Percentiles rank a stretch among this genome's conserved stretches.
These are phyloP conservation scores for Selenia dentaria DNA, from an alignment of 2,888 invertebrate species.

Conservation along the genomic window DNA sequence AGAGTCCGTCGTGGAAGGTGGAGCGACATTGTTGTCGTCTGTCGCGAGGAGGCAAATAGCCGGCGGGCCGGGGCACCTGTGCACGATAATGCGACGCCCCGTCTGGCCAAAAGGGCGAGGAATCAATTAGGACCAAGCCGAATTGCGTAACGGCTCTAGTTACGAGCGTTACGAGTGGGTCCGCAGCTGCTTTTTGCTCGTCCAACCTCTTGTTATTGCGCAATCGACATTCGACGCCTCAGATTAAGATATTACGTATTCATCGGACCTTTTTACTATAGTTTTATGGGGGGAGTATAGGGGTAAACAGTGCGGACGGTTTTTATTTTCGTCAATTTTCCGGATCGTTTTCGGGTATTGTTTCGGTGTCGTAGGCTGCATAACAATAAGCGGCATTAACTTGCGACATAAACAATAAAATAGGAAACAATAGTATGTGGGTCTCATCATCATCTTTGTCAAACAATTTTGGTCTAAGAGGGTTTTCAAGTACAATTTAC, in stretches of 20 bases:
- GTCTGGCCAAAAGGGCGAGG: constrained; percentile 80
- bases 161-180: constrained; percentile 76
- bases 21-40: constrained; percentile 64
- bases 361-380: constrained; percentile 10
- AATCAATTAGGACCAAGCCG: constrained; percentile 82
- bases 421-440: too few relatives aligned
- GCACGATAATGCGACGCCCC: constrained; percentile 80
- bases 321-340: constrained; percentile 31
- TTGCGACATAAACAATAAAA: too few relatives aligned
- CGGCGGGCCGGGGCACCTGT: constrained; percentile 74
- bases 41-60: constrained; percentile 72
- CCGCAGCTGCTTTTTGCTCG: constrained; percentile 81
- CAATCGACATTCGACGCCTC: constrained; percentile 74
- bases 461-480: too few relatives aligned
- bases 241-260: constrained; percentile 77
- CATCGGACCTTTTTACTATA: constrained; percentile 63
- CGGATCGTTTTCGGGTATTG: constrained; percentile 24
- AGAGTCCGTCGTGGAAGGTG: constrained; percentile 62
- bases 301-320: constrained; percentile 35
- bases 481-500: too few relatives aligned
- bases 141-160: constrained; percentile 80
- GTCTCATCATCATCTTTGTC: too few relatives aligned
- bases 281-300: constrained; percentile 49
- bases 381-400: constrained; percentile 9
- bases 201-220: constrained; percentile 79